These are phyloP conservation scores for Lordiphosa fenestrarum DNA, from an alignment of 2,888 invertebrate genomes.

Conservation along the genomic window DNA sequence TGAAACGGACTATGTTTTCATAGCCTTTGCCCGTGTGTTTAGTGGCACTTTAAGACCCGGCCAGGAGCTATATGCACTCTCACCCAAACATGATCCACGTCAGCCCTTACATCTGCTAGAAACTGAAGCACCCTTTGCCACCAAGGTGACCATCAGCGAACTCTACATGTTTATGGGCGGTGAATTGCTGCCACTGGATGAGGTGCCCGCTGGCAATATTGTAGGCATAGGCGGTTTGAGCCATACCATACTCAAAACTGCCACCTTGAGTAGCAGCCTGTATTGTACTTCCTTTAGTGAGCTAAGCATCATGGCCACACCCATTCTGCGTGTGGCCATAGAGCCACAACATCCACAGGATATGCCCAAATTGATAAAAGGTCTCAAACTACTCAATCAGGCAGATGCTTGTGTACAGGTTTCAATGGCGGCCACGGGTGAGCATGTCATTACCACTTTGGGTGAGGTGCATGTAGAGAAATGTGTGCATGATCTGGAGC, in stretches of 20 bases:
- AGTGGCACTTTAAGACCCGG: conserved; percentile 91
- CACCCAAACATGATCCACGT: conserved; percentile 93
- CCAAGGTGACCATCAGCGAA: conserved; percentile 83
- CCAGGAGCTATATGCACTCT: conserved; percentile 89
- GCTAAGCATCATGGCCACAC: conserved; percentile 87
- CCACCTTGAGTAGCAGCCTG: conserved; percentile 90
- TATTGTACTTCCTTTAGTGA: conserved; percentile 94
- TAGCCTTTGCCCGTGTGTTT: conserved; percentile 96
- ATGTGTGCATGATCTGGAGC: conserved; percentile 94
- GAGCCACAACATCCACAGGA: conserved; percentile 92
- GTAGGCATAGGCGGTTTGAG: conserved; percentile 92
- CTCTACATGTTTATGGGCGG: conserved; percentile 96
- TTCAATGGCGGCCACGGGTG: conserved; percentile 94
- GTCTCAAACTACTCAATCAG: conserved; percentile 93
- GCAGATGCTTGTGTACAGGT: conserved; percentile 95
- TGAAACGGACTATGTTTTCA: conserved; percentile 83
- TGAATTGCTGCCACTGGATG: conserved; percentile 89
- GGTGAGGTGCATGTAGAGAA: conserved; percentile 98
- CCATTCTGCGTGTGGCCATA: conserved; percentile 95
- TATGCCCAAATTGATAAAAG: conserved; percentile 86
- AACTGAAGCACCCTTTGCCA: conserved; percentile 77
- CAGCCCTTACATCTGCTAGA: conserved; percentile 49
- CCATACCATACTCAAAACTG: conserved; percentile 91
- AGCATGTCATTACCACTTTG: conserved; percentile 95
- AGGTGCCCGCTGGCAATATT: conserved; percentile 94